phyloP scores from a whole-genome alignment of 2,797 vertebrate genomes.

The Alauda arvensis region DNA sequence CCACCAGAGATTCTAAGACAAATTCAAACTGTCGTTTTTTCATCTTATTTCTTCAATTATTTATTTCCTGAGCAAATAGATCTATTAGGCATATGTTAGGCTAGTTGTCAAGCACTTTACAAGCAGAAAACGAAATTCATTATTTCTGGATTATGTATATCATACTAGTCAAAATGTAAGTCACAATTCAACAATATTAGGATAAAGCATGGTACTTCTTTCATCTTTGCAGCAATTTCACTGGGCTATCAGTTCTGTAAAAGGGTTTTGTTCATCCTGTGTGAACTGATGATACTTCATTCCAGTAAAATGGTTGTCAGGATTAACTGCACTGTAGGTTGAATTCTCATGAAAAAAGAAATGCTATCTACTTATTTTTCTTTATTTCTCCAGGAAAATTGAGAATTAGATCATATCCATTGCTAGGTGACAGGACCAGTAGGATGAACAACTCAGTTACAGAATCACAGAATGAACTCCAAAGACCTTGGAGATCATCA shows the following conservation, averaged over 20 bases:
- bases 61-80: not conserved
- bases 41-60: not conserved
- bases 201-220: not conserved
- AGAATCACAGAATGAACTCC: not conserved
- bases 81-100: not conserved
- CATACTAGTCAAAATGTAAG: not conserved
- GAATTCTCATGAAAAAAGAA: not conserved
- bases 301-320: not conserved
- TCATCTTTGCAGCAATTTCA: not conserved
- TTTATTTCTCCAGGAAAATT: not conserved
- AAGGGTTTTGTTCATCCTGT: not conserved
- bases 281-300: not conserved
- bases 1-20: not conserved
- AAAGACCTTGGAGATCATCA: not conserved
- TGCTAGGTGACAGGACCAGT: not conserved
- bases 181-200: not conserved
- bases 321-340: not conserved
- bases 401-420: not conserved
- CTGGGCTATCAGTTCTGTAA: not conserved
- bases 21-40: not conserved
- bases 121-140: not conserved
- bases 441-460: not conserved
- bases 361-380: not conserved
- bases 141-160: not conserved
- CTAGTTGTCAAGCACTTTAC: not conserved